Percentiles rank a stretch among this genome's conserved stretches.
Evolutionary conservation across 2,888 invertebrate species (phyloP).

Genomic region (Craniophora ligustri): DNA sequence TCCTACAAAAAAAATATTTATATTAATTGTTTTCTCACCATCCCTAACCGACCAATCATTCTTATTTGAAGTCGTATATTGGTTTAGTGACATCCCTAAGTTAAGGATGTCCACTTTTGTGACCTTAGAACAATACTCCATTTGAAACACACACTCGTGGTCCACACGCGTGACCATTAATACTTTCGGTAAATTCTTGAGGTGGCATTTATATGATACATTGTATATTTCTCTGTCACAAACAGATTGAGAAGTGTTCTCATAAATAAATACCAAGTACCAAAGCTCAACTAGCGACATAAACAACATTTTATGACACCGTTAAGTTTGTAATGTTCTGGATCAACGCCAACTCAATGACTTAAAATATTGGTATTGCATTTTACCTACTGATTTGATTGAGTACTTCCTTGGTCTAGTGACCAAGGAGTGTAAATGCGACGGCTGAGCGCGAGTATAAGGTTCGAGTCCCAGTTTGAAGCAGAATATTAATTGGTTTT

Average conservation of each 20-base stretch:
- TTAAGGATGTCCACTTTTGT: too few species aligned
- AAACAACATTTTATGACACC: slow-evolving; percentile 34
- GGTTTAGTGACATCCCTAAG: too few species aligned
- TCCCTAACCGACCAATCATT: too few species aligned
- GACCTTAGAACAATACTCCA: background rate
- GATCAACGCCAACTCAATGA: slow-evolving; percentile 9
- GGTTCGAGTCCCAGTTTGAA: too few species aligned
- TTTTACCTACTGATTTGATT: too few species aligned
- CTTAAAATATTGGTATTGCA: slow-evolving; percentile 4
- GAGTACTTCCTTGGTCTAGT: too few species aligned
- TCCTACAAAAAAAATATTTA: too few species aligned
- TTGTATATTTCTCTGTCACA: slow-evolving; percentile 25
- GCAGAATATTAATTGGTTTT: too few species aligned
- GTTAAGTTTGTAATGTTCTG: slow-evolving; percentile 6
- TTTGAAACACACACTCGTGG: background rate
- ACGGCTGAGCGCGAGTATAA: too few species aligned
- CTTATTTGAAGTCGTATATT: too few species aligned
- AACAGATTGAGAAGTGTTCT: slow-evolving; percentile 34
- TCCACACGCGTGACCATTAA: slow-evolving; percentile 19
- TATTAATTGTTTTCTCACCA: too few species aligned
- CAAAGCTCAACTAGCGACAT: slow-evolving; percentile 23
- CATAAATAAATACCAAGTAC: slow-evolving; percentile 17
- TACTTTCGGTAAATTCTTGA: slow-evolving; percentile 24
- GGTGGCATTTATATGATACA: slow-evolving; percentile 32
- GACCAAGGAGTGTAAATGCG: too few species aligned